These are phyloP conservation scores for Oplegnathus fasciatus DNA, from an alignment of 2,113 vertebrate genomes.

Conservation along the genomic window DNA sequence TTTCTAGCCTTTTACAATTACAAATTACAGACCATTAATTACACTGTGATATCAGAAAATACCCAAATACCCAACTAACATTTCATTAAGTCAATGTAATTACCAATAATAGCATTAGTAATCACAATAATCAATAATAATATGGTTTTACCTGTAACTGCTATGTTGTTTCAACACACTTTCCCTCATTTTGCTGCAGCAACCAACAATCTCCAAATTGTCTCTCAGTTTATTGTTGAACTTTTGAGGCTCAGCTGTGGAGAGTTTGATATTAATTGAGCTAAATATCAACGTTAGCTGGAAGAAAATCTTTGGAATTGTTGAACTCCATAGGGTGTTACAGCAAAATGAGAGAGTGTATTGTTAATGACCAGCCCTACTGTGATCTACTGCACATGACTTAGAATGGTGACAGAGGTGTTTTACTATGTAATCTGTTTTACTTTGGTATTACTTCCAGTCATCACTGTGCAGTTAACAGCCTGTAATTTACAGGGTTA, in stretches of 20 bases:
- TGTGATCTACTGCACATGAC: not conserved
- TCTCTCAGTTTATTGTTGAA: not conserved
- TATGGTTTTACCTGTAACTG: not conserved
- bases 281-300: not conserved
- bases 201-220: not conserved
- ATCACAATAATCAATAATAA: not conserved
- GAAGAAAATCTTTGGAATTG: not conserved
- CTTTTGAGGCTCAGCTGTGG: not conserved
- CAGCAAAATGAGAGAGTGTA: not conserved
- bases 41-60: not conserved
- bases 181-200: not conserved
- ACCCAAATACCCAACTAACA: not conserved
- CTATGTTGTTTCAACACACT: not conserved
- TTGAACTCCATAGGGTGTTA: not conserved
- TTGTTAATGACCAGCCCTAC: not conserved
- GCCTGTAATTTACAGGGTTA: slow-evolving; percentile 9
- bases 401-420: not conserved
- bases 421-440: not conserved
- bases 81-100: not conserved
- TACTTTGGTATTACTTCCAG: not conserved
- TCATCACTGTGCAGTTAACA: not conserved
- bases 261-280: not conserved
- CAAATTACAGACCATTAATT: not conserved
- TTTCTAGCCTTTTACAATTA: not conserved
- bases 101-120: not conserved